phyloP scores from a whole-genome alignment of 2,888 invertebrate genomes.

The Stenotaenia linearis region DNA sequence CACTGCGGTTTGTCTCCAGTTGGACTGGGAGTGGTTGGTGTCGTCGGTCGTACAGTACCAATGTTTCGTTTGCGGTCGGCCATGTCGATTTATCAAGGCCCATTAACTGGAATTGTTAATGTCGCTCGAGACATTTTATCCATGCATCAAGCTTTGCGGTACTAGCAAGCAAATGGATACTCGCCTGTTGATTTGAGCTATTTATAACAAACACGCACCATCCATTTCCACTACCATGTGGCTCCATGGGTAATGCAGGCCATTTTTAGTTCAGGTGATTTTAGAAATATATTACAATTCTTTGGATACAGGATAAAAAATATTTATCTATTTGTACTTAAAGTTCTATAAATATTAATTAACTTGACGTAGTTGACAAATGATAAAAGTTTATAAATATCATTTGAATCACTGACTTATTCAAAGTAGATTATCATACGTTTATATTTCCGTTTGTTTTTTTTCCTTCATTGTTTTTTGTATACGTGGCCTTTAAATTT shows the following conservation, averaged over 20 bases:
- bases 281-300: neutral
- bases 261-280: slow-evolving; percentile 17
- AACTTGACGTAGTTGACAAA: neutral
- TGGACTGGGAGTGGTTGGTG: neutral
- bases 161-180: slow-evolving; percentile 5
- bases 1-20: slow-evolving; percentile 3
- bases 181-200: slow-evolving; percentile 20
- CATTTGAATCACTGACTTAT: too few species aligned
- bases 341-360: neutral
- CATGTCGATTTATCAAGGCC: neutral
- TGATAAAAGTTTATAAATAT: neutral
- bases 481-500: neutral
- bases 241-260: slow-evolving; percentile 13
- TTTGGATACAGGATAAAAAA: neutral
- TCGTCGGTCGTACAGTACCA: neutral
- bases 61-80: neutral
- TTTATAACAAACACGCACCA: slow-evolving; percentile 1
- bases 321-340: too few species aligned
- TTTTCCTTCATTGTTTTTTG: too few species aligned
- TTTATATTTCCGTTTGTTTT: too few species aligned
- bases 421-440: too few species aligned
- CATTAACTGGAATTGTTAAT: neutral
- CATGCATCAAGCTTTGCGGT: neutral
- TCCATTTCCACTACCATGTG: slow-evolving; percentile 10
- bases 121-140: neutral